Conservation (phyloP, 2,888 invertebrate species). For the Liopterus haemorrhoidalis region DNA sequence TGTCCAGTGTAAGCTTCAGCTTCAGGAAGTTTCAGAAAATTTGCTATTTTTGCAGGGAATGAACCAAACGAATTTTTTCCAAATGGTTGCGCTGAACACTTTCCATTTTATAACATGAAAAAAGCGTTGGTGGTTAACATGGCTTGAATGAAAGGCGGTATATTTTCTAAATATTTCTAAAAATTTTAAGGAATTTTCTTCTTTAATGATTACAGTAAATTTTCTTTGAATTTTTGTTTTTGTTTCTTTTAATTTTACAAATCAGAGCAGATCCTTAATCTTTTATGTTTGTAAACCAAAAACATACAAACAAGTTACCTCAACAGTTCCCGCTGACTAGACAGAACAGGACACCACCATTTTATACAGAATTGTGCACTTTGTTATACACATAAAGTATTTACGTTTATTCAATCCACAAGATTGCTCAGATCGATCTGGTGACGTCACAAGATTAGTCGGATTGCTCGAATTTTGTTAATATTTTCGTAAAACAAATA, state of each 20-base stretch:
- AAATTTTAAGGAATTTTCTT: conserved; percentile 9
- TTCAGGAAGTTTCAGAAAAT: conserved; percentile 7
- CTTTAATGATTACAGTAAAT: conserved; percentile 7
- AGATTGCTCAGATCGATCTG: too few relatives aligned
- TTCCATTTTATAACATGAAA: conserved; percentile 6
- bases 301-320: conserved; percentile 2
- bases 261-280: not conserved
- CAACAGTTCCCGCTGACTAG: too few relatives aligned
- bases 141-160: conserved; percentile 15
- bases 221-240: conserved; percentile 6
- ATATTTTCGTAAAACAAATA: too few relatives aligned
- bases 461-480: too few relatives aligned
- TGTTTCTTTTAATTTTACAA: conserved; percentile 5
- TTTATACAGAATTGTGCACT: too few relatives aligned
- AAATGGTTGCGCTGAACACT: conserved; percentile 7
- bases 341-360: too few relatives aligned
- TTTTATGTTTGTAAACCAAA: conserved; percentile 2
- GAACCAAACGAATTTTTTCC: conserved; percentile 8
- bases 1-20: conserved; percentile 29
- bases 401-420: too few relatives aligned
- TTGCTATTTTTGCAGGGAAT: conserved; percentile 4
- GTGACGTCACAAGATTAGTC: too few relatives aligned
- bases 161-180: conserved; percentile 20
- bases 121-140: conserved; percentile 7
- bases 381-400: too few relatives aligned